Evolutionary conservation across 2,888 invertebrate species (phyloP).

Genomic region (Xanthia togata): DNA sequence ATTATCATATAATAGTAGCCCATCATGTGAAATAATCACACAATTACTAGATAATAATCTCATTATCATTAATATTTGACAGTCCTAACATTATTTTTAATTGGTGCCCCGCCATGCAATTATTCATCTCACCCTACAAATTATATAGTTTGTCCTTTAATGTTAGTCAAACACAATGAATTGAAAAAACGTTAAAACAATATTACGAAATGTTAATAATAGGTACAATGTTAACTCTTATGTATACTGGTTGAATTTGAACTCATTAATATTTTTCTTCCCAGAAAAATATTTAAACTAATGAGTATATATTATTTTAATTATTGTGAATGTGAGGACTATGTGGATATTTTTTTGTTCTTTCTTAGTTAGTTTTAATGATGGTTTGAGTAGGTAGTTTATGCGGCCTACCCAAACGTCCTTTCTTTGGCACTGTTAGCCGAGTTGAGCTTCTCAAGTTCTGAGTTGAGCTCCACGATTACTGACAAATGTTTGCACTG

Average conservation of each 20-base stretch:
- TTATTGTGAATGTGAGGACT: too few relatives aligned
- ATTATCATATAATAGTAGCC: slow-evolving; percentile 12
- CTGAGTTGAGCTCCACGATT: too few relatives aligned
- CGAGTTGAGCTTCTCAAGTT: too few relatives aligned
- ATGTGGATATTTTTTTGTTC: too few relatives aligned
- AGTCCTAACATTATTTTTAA: slow-evolving; percentile 22
- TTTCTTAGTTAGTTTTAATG: too few relatives aligned
- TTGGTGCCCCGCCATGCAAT: slow-evolving; percentile 9
- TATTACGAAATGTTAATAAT: not conserved
- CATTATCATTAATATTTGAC: slow-evolving; percentile 27
- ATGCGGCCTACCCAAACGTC: too few relatives aligned
- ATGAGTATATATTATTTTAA: not conserved
- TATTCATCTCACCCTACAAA: slow-evolving; percentile 24
- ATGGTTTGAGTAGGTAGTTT: too few relatives aligned
- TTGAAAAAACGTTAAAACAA: not conserved
- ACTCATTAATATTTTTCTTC: not conserved
- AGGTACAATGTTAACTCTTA: not conserved
- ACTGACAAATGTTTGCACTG: too few relatives aligned
- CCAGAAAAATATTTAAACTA: too few relatives aligned
- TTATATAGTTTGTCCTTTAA: slow-evolving; percentile 8
- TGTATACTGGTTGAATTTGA: not conserved
- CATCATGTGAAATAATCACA: slow-evolving; percentile 27
- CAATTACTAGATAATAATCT: slow-evolving; percentile 22
- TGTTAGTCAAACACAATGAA: not conserved
- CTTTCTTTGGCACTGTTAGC: too few relatives aligned